Evolutionary conservation across 2,113 vertebrate species (phyloP).

Genomic region (Indri indri): DNA sequence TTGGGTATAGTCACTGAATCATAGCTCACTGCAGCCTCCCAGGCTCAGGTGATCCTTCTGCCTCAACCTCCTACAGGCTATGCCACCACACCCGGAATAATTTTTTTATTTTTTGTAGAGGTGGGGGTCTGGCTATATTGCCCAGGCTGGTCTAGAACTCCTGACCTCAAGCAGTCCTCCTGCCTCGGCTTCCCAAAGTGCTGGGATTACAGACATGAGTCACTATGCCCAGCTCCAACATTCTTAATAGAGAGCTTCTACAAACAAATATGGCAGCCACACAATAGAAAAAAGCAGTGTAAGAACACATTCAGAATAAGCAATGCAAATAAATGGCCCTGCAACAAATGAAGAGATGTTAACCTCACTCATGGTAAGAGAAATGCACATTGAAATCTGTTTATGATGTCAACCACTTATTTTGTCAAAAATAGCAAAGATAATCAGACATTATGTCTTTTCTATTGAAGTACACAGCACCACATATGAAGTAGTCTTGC

Average conservation of each 20-base stretch:
- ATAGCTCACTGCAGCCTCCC: no score
- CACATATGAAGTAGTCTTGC: neutral
- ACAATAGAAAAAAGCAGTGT: neutral
- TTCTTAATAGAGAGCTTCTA: neutral
- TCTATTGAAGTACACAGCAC: neutral
- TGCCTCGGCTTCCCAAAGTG: no score
- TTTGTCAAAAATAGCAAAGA: neutral
- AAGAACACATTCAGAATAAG: neutral
- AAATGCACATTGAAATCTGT: neutral
- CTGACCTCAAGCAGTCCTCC: no score
- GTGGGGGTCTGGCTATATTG: no score
- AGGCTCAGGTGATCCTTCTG: no score
- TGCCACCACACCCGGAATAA: rapidly evolving
- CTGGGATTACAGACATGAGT: no score
- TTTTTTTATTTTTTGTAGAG: no score
- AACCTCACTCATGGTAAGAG: neutral
- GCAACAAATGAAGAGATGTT: neutral
- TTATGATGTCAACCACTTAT: neutral
- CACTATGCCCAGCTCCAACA: neutral
- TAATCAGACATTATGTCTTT: neutral
- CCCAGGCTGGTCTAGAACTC: no score
- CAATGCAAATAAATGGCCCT: neutral
- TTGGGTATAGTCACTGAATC: no score
- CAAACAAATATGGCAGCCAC: neutral
- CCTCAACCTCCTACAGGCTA: no score